Percentiles rank a stretch among this genome's conserved stretches.
These are phyloP conservation scores for Vidua chalybeata DNA, from an alignment of 2,113 vertebrate species.

Conservation along the genomic window DNA sequence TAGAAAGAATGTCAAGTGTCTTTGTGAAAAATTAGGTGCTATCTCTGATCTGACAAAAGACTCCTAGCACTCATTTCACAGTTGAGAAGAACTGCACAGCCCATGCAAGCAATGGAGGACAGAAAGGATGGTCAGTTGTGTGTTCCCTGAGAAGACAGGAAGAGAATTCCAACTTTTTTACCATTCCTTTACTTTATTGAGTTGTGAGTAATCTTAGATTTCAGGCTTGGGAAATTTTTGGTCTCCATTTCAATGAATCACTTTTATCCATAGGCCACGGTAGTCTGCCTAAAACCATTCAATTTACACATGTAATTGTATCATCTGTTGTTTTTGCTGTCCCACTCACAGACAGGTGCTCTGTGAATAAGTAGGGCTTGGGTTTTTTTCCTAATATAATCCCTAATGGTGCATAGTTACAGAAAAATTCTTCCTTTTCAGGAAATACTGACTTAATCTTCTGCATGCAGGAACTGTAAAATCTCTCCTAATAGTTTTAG, in stretches of 20 bases:
- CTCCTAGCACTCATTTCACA: not conserved
- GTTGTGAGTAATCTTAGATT: not conserved
- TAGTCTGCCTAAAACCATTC: not conserved
- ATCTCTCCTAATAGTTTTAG: not conserved
- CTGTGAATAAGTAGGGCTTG: not conserved
- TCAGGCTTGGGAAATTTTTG: not conserved
- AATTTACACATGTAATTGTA: not conserved
- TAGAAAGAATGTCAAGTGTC: not conserved
- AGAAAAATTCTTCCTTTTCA: not conserved
- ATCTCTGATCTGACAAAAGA: not conserved
- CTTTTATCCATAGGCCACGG: not conserved
- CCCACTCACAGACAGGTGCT: not conserved
- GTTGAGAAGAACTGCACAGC: not conserved
- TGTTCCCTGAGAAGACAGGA: not conserved
- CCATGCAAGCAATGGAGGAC: not conserved
- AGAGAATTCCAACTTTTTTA: not conserved
- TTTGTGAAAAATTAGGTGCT: not conserved
- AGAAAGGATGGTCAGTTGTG: rapidly evolving
- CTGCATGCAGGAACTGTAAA: not conserved
- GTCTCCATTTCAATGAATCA: not conserved
- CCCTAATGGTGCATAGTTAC: not conserved
- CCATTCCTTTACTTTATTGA: not conserved
- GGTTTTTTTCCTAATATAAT: not conserved
- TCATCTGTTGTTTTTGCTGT: not conserved
- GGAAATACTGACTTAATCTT: not conserved